Conservation (phyloP, 2,797 vertebrate genomes). For the Champsocephalus esox region DNA sequence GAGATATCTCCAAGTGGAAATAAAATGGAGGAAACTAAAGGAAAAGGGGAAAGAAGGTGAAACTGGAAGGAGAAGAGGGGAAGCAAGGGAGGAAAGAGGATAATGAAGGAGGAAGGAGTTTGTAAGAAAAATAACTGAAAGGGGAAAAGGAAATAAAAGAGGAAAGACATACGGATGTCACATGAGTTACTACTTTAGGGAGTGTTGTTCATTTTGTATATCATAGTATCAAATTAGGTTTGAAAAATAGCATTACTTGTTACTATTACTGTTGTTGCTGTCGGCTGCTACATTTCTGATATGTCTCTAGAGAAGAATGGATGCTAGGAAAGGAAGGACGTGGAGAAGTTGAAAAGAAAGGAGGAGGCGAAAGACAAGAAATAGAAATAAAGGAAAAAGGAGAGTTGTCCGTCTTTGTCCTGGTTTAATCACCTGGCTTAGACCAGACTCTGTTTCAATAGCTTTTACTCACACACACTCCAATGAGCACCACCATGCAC, state of each 20-base stretch:
- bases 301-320: neutral
- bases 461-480: slow-evolving; percentile 31
- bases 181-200: too few relatives aligned
- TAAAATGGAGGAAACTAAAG: neutral
- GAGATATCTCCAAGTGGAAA: neutral
- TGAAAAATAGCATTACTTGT: too few relatives aligned
- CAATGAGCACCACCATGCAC: slow-evolving; percentile 22
- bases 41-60: neutral
- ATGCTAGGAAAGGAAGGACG: too few relatives aligned
- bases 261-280: too few relatives aligned
- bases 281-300: too few relatives aligned
- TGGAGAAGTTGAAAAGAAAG: neutral
- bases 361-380: neutral
- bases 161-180: too few relatives aligned
- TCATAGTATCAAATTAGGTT: too few relatives aligned
- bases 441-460: slow-evolving; percentile 43
- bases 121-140: fast-evolving
- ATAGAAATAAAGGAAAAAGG: neutral
- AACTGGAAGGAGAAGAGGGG: neutral
- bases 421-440: slow-evolving; percentile 35
- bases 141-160: neutral
- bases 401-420: neutral
- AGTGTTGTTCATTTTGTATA: too few relatives aligned
- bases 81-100: neutral
- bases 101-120: neutral